These are phyloP conservation scores for Caradrina clavipalpis DNA, from an alignment of 2,888 invertebrate genomes.

Conservation along the genomic window DNA sequence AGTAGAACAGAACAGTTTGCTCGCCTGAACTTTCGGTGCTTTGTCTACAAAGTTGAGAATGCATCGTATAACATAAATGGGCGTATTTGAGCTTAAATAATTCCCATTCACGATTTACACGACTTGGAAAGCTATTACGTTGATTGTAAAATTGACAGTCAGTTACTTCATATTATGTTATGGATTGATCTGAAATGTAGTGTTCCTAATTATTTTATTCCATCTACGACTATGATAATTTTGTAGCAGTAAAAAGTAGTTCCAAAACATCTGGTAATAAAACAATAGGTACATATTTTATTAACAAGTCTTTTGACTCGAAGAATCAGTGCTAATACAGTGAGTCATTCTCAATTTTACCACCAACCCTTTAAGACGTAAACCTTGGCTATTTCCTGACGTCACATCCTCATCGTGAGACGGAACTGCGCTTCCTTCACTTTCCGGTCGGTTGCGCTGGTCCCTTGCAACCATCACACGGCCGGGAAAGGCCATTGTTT, in stretches of 20 bases:
- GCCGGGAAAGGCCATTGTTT: conserved; percentile 75
- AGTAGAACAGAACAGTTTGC: conserved; percentile 62
- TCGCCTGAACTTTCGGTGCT: conserved; percentile 52
- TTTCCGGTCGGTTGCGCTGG: conserved; percentile 79
- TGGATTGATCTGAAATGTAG: conserved; percentile 14
- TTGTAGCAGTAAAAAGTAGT: not conserved
- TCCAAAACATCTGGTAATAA: not conserved
- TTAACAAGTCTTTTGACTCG: conserved; percentile 8
- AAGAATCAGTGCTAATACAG: conserved; percentile 17
- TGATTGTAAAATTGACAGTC: conserved; percentile 28
- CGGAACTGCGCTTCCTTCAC: conserved; percentile 84
- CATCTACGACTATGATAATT: not conserved
- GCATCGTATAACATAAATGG: conserved; percentile 47
- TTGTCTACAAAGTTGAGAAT: conserved; percentile 47
- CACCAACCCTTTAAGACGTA: conserved; percentile 56
- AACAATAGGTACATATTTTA: not conserved
- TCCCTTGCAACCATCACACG: conserved; percentile 71
- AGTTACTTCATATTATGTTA: conserved; percentile 23
- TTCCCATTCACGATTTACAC: conserved; percentile 38
- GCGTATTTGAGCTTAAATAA: conserved; percentile 49
- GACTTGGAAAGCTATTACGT: conserved; percentile 20
- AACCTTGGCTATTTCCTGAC: conserved; percentile 66
- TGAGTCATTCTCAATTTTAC: conserved; percentile 41
- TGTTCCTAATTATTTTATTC: conserved; percentile 1
- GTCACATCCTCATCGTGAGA: conserved; percentile 70